Conservation (phyloP, 2,797 vertebrate genomes). For the Pagetopsis macropterus region DNA sequence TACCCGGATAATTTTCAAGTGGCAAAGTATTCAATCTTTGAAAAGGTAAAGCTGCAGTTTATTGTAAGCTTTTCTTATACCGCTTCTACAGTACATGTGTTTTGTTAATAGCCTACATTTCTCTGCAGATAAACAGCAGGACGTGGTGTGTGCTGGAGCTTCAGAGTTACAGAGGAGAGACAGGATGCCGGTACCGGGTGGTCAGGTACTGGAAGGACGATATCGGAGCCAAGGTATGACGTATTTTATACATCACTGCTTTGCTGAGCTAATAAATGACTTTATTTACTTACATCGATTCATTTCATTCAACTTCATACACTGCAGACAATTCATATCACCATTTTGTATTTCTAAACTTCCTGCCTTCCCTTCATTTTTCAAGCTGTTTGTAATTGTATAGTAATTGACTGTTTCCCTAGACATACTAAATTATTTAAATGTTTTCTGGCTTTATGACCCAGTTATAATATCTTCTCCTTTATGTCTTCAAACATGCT, state of each 20-base stretch:
- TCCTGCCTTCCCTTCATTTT: background rate
- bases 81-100: background rate
- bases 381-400: background rate
- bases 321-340: background rate
- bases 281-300: background rate
- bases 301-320: background rate
- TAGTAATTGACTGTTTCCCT: background rate
- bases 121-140: constrained; percentile 45
- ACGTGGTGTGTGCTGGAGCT: constrained; percentile 83
- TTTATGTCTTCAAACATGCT: background rate
- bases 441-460: background rate
- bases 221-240: constrained; percentile 52
- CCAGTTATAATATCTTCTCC: background rate
- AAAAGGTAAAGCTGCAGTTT: constrained; percentile 77
- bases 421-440: background rate
- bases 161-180: constrained; percentile 72
- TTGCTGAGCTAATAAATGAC: background rate
- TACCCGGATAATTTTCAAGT: constrained; percentile 84
- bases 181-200: constrained; percentile 75
- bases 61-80: background rate
- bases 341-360: background rate
- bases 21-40: constrained; percentile 85
- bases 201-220: constrained; percentile 57
- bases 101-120: background rate
- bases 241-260: background rate